phyloP scores from a whole-genome alignment of 2,113 vertebrate genomes.

The Colaptes auratus region DNA sequence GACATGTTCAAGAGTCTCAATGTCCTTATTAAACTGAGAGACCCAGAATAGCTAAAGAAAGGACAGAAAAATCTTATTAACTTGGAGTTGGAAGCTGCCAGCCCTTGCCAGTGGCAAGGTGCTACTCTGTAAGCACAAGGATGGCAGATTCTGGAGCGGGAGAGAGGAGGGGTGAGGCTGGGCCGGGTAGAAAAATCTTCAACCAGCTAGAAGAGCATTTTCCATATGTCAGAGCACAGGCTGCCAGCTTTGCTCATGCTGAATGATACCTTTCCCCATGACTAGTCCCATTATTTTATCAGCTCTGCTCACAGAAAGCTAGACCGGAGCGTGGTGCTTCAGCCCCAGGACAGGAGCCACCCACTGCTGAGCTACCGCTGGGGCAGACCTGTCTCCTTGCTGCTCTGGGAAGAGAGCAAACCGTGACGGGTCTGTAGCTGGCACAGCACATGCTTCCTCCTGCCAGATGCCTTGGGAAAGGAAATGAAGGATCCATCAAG shows the following conservation, averaged over 20 bases:
- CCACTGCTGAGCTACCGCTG: background rate
- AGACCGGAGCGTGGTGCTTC: background rate
- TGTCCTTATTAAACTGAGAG: too few relatives aligned
- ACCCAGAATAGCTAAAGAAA: background rate
- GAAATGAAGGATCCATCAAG: conserved; percentile 52
- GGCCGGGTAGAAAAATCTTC: background rate
- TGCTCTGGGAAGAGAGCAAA: conserved; percentile 39
- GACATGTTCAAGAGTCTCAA: too few relatives aligned
- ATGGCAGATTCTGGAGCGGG: background rate
- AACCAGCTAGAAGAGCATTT: conserved; percentile 24
- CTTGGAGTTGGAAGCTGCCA: background rate
- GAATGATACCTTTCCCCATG: conserved; percentile 45
- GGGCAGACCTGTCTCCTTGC: conserved; percentile 37
- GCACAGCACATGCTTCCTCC: conserved; percentile 24
- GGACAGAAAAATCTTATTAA: background rate
- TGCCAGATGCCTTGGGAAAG: conserved; percentile 66
- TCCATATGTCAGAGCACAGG: conserved; percentile 52
- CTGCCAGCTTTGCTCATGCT: conserved; percentile 53
- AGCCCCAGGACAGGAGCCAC: conserved; percentile 40
- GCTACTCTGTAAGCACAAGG: background rate
- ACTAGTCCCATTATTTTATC: conserved; percentile 51
- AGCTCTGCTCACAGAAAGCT: background rate
- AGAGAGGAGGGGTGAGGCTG: background rate
- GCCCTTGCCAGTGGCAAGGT: background rate
- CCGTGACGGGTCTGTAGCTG: conserved; percentile 26